Conservation (phyloP, 92 coral and sea anemone species). For the Porites divaricata region DNA sequence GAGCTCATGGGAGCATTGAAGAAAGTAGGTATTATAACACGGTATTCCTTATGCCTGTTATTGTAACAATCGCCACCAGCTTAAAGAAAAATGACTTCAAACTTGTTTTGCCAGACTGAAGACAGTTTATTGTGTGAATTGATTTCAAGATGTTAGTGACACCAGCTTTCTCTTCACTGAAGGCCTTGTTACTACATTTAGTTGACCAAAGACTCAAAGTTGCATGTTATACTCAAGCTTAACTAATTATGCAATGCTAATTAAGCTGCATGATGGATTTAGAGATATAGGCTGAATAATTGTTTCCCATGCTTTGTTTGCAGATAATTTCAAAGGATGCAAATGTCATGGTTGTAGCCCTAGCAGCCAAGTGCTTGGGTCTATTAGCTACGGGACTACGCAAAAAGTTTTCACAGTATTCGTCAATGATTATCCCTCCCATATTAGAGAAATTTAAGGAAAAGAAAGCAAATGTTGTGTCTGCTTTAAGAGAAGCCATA, state of each 20-base stretch:
- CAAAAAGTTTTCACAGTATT: constrained; percentile 85
- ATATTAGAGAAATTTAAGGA: constrained; percentile 96
- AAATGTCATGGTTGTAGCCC: constrained; percentile 90
- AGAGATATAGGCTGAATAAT: no score
- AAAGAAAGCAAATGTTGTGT: constrained; percentile 88
- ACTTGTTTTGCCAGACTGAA: no score
- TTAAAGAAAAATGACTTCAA: no score
- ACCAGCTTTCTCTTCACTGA: no score
- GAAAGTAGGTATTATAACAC: constrained; percentile 63
- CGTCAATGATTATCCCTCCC: constrained; percentile 72
- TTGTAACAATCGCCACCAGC: background rate
- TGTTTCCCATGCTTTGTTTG: background rate
- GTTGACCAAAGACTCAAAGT: no score
- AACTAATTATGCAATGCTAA: no score
- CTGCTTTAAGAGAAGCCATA: constrained; percentile 92
- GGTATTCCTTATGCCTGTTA: background rate
- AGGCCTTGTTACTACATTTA: no score
- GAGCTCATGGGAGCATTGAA: constrained; percentile 85
- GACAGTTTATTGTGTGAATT: no score
- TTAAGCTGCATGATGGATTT: background rate
- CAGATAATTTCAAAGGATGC: constrained; percentile 93
- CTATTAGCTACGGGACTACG: constrained; percentile 90
- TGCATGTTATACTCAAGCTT: no score
- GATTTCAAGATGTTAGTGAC: no score
- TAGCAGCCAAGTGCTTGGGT: constrained; percentile 89